Conservation (phyloP, 2,113 vertebrate genomes). For the Sander lucioperca region DNA sequence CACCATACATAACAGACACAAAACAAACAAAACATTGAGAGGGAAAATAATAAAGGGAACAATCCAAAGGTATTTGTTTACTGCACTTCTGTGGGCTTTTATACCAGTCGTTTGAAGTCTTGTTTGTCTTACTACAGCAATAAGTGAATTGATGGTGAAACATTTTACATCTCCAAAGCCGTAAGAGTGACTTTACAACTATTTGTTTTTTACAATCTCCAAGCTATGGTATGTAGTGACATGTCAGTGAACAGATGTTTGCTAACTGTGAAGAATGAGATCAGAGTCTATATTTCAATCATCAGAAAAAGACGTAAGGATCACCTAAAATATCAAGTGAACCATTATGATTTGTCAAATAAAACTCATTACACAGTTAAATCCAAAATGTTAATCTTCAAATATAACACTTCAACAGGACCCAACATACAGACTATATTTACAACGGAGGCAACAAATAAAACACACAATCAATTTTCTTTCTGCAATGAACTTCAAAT, state of each 20-base stretch:
- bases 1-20: constrained; percentile 71
- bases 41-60: constrained; percentile 62
- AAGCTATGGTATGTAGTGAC: constrained; percentile 43
- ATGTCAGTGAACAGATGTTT: constrained; percentile 42
- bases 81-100: constrained; percentile 43
- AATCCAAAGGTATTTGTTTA: constrained; percentile 38
- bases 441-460: constrained; percentile 75
- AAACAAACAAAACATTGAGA: constrained; percentile 67
- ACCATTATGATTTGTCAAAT: constrained; percentile 51
- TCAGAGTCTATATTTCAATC: constrained; percentile 28
- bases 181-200: constrained; percentile 57
- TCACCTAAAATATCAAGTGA: constrained; percentile 23
- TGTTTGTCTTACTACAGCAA: constrained; percentile 50
- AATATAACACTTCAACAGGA: constrained; percentile 66
- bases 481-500: constrained; percentile 73
- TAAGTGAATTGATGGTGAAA: constrained; percentile 43
- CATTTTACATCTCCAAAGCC: constrained; percentile 47
- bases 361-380: constrained; percentile 55
- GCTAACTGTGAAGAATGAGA: constrained; percentile 33
- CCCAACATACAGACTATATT: constrained; percentile 65
- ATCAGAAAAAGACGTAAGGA: constrained; percentile 43
- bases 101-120: constrained; percentile 30
- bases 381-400: constrained; percentile 57
- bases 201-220: constrained; percentile 62
- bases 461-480: constrained; percentile 55